Conservation (phyloP, 2,797 vertebrate genomes). For the Protosalanx chinensis region DNA sequence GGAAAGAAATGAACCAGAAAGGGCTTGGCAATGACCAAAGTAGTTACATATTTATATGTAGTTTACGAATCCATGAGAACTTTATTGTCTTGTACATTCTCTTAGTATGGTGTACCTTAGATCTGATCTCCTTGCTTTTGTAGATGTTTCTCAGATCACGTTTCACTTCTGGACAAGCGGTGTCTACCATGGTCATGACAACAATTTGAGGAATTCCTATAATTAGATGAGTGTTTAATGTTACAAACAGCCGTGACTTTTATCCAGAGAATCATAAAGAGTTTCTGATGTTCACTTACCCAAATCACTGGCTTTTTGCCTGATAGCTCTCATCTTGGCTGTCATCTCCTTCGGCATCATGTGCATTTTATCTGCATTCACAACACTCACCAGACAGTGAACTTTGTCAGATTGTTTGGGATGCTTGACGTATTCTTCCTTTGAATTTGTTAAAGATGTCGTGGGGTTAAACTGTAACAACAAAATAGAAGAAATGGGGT, state of each 20-base stretch:
- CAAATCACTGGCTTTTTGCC: not conserved
- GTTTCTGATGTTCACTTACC: not conserved
- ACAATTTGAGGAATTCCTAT: constrained; percentile 16
- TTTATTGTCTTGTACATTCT: not conserved
- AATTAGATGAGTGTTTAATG: not conserved
- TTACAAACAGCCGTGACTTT: not conserved
- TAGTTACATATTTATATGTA: not conserved
- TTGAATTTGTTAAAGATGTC: not conserved
- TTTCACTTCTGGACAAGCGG: not conserved
- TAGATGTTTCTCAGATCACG: constrained; percentile 6
- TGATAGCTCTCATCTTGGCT: not conserved
- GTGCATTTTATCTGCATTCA: not conserved
- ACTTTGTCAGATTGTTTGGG: not conserved
- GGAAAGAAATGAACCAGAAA: not conserved
- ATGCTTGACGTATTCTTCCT: not conserved
- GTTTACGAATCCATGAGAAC: not conserved
- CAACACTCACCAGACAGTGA: not conserved
- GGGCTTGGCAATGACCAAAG: not conserved
- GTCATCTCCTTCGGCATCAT: not conserved
- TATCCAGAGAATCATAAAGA: not conserved
- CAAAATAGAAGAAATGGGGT: not conserved
- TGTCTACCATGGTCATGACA: constrained; percentile 33
- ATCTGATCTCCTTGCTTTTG: not conserved
- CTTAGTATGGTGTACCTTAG: not conserved
- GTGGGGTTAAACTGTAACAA: not conserved